A percentile compares a stretch with the other conserved stretches of the same genome.
phyloP scores from a whole-genome alignment of 1,140 invertebrate species.

The Brachionus angularis region DNA sequence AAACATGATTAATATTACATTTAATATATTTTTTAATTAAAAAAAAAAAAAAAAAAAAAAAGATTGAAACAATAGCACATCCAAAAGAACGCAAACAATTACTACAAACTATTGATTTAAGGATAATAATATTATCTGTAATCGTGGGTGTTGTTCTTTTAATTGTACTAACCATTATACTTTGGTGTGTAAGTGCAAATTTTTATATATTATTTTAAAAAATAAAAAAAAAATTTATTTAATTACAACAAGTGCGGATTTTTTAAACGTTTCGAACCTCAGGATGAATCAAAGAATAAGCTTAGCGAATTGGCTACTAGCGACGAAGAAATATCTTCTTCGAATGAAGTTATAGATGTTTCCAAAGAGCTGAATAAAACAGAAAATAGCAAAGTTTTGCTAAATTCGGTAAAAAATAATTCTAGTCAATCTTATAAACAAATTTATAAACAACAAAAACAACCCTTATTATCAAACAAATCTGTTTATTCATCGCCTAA shows the following conservation, averaged over 20 bases:
- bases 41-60: too few relatives aligned
- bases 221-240: not conserved
- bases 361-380: slow-evolving; percentile 5
- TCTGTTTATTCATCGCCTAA: not conserved
- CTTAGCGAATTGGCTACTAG: slow-evolving; percentile 11
- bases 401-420: too few relatives aligned
- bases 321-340: slow-evolving; percentile 21
- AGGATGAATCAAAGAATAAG: slow-evolving; percentile 8
- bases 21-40: too few relatives aligned
- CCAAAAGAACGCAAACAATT: slow-evolving; percentile 22
- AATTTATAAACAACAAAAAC: too few relatives aligned
- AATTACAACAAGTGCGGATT: slow-evolving; percentile 7
- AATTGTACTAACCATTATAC: not conserved
- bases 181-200: slow-evolving; percentile 39
- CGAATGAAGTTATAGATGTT: slow-evolving; percentile 13
- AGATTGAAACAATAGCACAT: slow-evolving; percentile 29
- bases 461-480: not conserved
- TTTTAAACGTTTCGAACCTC: slow-evolving; percentile 7
- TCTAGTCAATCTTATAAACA: too few relatives aligned
- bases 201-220: not conserved
- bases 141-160: slow-evolving; percentile 17
- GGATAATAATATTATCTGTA: slow-evolving; percentile 8
- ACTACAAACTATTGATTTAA: slow-evolving; percentile 2
- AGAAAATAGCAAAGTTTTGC: too few relatives aligned
- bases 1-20: too few relatives aligned